phyloP scores from a whole-genome alignment of 1,140 invertebrate species.

The Tetramorium parvispinum region DNA sequence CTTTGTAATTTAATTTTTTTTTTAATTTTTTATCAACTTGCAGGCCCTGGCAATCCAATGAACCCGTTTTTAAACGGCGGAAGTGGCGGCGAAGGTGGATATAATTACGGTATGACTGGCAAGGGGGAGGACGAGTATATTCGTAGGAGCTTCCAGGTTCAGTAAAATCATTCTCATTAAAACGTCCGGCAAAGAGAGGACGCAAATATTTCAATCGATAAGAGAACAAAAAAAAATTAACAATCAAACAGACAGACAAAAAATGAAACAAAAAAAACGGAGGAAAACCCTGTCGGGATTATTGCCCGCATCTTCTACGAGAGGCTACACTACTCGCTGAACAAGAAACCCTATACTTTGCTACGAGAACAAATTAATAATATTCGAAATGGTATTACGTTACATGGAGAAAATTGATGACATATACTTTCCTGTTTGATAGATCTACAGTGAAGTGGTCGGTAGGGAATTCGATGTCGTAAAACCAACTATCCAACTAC shows the following conservation, averaged over 20 bases:
- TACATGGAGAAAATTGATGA: constrained; percentile 18
- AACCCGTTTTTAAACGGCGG: constrained; percentile 84
- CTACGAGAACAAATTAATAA: constrained; percentile 1
- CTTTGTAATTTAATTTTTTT: background rate
- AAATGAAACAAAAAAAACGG: constrained; percentile 7
- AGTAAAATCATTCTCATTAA: constrained; percentile 72
- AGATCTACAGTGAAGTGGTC: constrained; percentile 82
- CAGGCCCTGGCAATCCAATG: constrained; percentile 78
- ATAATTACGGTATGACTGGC: constrained; percentile 80
- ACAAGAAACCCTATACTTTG: constrained; percentile 33
- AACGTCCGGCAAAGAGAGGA: constrained; percentile 53
- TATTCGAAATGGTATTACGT: background rate
- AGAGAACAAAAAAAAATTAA: constrained; percentile 19
- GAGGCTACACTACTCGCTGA: constrained; percentile 60
- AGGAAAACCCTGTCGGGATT: constrained; percentile 4
- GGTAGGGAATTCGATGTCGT: constrained; percentile 75
- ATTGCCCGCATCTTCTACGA: constrained; percentile 49
- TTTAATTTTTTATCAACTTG: background rate
- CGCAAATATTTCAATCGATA: constrained; percentile 32
- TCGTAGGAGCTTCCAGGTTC: constrained; percentile 83
- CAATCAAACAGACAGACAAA: background rate
- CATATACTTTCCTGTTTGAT: constrained; percentile 40
- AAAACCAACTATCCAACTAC: constrained; percentile 80
- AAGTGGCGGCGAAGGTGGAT: constrained; percentile 74
- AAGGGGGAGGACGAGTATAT: constrained; percentile 83